These are phyloP conservation scores for Anneissia japonica DNA, from an alignment of 35 echinoderm and acorn worm species.

Conservation along the genomic window DNA sequence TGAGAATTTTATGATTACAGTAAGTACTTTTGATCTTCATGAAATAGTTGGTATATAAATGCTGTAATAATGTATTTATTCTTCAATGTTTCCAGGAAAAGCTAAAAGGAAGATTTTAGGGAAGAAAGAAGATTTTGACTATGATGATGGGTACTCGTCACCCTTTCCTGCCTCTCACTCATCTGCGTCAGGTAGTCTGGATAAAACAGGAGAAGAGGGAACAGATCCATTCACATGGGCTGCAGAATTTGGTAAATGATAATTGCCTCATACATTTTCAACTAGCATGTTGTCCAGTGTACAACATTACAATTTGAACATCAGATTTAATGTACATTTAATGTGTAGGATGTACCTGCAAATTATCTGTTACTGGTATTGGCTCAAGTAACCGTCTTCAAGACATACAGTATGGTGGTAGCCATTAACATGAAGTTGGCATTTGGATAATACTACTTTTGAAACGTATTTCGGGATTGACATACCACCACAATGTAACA, in stretches of 20 bases:
- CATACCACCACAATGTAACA: too few relatives aligned
- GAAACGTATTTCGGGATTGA: too few relatives aligned
- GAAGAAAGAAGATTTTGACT: constrained; percentile 2
- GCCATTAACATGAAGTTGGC: not conserved
- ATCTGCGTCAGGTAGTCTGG: not conserved
- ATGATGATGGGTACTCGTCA: not conserved
- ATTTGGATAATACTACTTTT: not conserved
- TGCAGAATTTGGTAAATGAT: constrained; percentile 53
- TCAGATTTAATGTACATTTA: not conserved
- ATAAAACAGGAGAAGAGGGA: constrained; percentile 15
- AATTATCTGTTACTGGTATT: not conserved
- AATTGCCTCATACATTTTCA: too few relatives aligned
- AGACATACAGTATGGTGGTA: not conserved
- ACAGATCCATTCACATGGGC: constrained; percentile 59
- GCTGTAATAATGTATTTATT: too few relatives aligned
- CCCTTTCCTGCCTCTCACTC: not conserved
- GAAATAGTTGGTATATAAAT: not conserved
- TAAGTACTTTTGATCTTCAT: constrained; percentile 53
- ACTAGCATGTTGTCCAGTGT: too few relatives aligned
- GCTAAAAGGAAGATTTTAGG: constrained; percentile 14
- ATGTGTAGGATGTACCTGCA: not conserved
- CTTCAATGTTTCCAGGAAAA: not conserved
- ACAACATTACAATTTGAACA: not conserved
- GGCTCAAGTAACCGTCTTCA: not conserved
- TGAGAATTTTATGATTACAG: not conserved